Evolutionary conservation across 2,113 vertebrate species (phyloP).

Genomic region (Hucho hucho): DNA sequence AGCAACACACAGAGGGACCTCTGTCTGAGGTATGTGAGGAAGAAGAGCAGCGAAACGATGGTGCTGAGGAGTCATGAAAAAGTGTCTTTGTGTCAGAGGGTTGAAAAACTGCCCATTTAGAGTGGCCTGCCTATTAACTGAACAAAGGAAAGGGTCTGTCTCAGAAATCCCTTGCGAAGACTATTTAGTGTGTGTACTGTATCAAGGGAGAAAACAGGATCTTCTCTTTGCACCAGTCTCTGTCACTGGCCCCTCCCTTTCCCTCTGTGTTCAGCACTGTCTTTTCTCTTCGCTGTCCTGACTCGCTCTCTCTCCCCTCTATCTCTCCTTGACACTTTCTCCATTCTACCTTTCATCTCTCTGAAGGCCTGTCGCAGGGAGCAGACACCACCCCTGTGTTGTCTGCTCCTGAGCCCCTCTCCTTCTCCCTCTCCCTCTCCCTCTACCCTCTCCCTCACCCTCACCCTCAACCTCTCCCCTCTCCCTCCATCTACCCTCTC

Average conservation of each 20-base stretch:
- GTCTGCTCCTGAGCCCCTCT: constrained; percentile 12
- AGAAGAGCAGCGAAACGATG: constrained; percentile 70
- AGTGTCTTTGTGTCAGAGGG: constrained; percentile 76
- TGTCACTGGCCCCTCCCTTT: constrained; percentile 47
- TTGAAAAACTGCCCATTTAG: constrained; percentile 75
- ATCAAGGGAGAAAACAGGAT: constrained; percentile 70
- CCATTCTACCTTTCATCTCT: constrained; percentile 33
- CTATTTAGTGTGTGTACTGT: constrained; percentile 71
- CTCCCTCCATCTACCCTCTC: no score
- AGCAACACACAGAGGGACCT: constrained; percentile 65
- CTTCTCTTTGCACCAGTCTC: constrained; percentile 57
- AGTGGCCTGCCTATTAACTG: constrained; percentile 70
- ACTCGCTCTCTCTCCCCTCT: constrained; percentile 46
- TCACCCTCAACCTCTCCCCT: no score
- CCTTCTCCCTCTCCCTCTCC: constrained; percentile 31
- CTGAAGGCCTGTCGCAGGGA: constrained; percentile 24
- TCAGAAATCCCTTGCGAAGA: constrained; percentile 70
- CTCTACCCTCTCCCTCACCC: no score
- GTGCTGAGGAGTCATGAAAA: constrained; percentile 74
- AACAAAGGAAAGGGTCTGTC: constrained; percentile 72
- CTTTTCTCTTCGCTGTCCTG: constrained; percentile 55
- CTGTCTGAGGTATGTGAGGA: constrained; percentile 70
- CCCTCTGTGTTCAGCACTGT: not conserved
- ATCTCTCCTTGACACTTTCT: constrained; percentile 10
- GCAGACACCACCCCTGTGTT: not conserved